These are phyloP conservation scores for Peromyscus polionotus DNA, from an alignment of 2,113 vertebrate genomes.

Conservation along the genomic window DNA sequence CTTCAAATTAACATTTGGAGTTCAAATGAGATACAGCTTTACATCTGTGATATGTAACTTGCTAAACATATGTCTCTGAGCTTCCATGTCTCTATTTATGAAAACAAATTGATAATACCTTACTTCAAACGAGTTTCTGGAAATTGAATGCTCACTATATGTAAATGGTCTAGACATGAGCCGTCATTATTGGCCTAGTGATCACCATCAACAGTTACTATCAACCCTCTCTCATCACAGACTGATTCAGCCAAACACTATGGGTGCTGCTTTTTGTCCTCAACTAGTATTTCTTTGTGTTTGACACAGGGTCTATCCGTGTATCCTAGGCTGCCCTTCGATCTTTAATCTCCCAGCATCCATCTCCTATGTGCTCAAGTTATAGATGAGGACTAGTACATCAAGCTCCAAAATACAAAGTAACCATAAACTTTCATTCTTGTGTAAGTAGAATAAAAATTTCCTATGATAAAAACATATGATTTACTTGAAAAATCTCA, in stretches of 20 bases:
- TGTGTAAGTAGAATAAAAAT: background rate
- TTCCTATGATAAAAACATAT: constrained; percentile 27
- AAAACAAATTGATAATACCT: background rate
- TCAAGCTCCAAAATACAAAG: background rate
- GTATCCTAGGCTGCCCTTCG: background rate
- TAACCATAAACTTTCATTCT: background rate
- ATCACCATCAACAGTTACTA: background rate
- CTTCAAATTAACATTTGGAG: background rate
- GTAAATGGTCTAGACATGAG: background rate
- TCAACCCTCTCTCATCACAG: rapidly evolving
- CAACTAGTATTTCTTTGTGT: background rate
- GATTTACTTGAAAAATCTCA: background rate
- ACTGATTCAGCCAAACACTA: background rate
- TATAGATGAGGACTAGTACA: background rate
- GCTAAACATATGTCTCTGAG: constrained; percentile 9
- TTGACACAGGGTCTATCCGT: background rate
- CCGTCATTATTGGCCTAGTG: background rate
- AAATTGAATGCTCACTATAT: background rate
- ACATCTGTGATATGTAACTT: constrained; percentile 5
- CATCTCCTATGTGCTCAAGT: background rate
- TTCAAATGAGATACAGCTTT: background rate
- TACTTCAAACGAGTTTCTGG: background rate
- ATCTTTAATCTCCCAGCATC: too few species aligned
- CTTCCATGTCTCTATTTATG: background rate
- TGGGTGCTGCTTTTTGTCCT: background rate